A percentile compares a stretch with the other conserved stretches of the same genome.
phyloP scores from a whole-genome alignment of 2,797 vertebrate genomes.

The Luscinia megarhynchos region DNA sequence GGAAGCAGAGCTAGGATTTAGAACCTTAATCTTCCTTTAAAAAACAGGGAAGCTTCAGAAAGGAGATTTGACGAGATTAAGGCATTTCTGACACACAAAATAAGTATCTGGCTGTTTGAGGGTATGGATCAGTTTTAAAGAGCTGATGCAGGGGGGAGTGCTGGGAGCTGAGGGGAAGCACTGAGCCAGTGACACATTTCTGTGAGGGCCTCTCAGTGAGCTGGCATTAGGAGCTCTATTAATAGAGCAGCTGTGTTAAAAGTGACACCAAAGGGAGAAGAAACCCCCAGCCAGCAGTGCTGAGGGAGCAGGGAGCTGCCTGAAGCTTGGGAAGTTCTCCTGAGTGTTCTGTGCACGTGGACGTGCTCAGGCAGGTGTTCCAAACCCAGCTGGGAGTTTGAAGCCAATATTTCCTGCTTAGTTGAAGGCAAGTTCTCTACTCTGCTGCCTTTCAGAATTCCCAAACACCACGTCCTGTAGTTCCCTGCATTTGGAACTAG shows the following conservation, averaged over 20 bases:
- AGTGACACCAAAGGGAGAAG: not conserved
- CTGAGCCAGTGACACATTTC: slow-evolving; percentile 10
- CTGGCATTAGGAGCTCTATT: not conserved
- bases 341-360: accelerated
- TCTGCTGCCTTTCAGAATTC: slow-evolving; percentile 2
- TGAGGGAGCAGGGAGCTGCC: not conserved
- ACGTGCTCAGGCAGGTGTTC: not conserved
- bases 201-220: not conserved
- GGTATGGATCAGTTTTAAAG: not conserved
- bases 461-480: not conserved
- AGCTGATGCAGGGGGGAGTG: not conserved
- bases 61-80: slow-evolving; percentile 61
- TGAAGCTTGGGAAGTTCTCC: not conserved
- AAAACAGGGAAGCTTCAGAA: slow-evolving; percentile 40
- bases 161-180: not conserved
- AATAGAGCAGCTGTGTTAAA: not conserved
- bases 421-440: not conserved
- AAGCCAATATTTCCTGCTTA: not conserved
- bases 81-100: slow-evolving; percentile 40
- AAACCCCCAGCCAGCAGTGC: not conserved
- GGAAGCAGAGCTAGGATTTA: slow-evolving; percentile 46
- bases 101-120: not conserved
- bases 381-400: not conserved
- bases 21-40: slow-evolving; percentile 50
- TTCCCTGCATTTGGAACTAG: not conserved